phyloP scores from a whole-genome alignment of 2,113 vertebrate species.

The Cyprinodon brontotheroides region DNA sequence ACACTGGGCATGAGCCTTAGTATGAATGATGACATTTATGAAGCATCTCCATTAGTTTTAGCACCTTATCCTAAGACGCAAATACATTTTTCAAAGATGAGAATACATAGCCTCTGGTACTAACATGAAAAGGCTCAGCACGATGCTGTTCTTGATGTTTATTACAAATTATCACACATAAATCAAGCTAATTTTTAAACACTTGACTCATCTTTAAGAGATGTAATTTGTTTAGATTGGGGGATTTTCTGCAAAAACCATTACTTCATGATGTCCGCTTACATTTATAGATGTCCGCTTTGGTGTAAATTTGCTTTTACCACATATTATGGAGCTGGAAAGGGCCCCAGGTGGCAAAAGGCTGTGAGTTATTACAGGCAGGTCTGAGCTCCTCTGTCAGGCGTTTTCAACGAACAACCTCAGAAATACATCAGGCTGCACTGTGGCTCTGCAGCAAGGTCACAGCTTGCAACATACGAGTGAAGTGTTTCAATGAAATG shows the following conservation, averaged over 20 bases:
- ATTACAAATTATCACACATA: not conserved
- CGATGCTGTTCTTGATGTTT: not conserved
- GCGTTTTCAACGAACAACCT: slow-evolving; percentile 59
- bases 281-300: slow-evolving; percentile 5
- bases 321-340: slow-evolving; percentile 32
- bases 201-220: not conserved
- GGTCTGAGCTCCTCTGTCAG: slow-evolving; percentile 49
- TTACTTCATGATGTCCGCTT: too few relatives aligned
- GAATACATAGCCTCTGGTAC: not conserved
- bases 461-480: slow-evolving; percentile 61
- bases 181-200: not conserved
- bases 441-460: slow-evolving; percentile 57
- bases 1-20: not conserved
- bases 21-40: not conserved
- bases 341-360: slow-evolving; percentile 50
- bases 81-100: not conserved
- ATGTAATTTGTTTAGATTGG: not conserved
- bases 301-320: slow-evolving; percentile 30
- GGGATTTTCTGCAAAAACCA: too few relatives aligned
- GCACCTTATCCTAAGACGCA: too few relatives aligned
- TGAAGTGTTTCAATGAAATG: slow-evolving; percentile 53
- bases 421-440: slow-evolving; percentile 46
- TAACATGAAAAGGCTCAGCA: not conserved
- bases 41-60: not conserved
- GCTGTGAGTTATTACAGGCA: slow-evolving; percentile 61